Evolutionary conservation across 2,113 vertebrate species (phyloP), one percentile per base, ranked within the genome.

Genomic region (Epinephelus moara): DNA sequence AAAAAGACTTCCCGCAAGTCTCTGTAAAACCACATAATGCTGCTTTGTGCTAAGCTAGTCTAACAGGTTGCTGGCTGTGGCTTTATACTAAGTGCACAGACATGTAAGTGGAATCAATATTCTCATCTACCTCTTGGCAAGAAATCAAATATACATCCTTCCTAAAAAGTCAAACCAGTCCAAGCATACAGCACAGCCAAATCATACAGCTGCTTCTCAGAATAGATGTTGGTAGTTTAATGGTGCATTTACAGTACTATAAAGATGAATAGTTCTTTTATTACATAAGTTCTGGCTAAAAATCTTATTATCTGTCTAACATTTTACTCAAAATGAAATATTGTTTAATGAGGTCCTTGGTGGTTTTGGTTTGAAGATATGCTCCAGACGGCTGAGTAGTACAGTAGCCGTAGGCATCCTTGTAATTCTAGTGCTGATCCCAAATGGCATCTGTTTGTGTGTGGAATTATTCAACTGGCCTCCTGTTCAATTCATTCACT

Each of bases 391-490:
- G 47, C 61, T 27, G 53, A 66, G 53, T 4, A 27, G 59, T 21
- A 37, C 61, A 50, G 52, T 52, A 59, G 81, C 78, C 75, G 69
- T 69, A 55, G 71, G 71, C 70, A n/a, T 67, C 57, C 42, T 83
- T 81, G 55, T 80, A 74, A 67, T 79, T 82, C 59, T 53, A n/a
- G 25, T 60, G 45, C 75, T 77, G 74, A 82, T 77, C 79, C 52
- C 75, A 79, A 85, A 75, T 42, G 70, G 27, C 64, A 75, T 74
- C 53, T 75, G 79, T 78, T 78, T 63, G 78, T 77, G 67, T 80
- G 75, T 45, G 64, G 75, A 79, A 76, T 85, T 45, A 66, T 81
- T 78, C 69, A 49, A 37, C 27, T 75, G 57, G 33, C 75, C 45
- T 74, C 47, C 40, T 80, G 61, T 85, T 85, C 30, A 60, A 12